A percentile compares a stretch with the other conserved stretches of the same genome.
Conservation (phyloP, 2,113 vertebrate species). For the Syngnathus floridae region DNA sequence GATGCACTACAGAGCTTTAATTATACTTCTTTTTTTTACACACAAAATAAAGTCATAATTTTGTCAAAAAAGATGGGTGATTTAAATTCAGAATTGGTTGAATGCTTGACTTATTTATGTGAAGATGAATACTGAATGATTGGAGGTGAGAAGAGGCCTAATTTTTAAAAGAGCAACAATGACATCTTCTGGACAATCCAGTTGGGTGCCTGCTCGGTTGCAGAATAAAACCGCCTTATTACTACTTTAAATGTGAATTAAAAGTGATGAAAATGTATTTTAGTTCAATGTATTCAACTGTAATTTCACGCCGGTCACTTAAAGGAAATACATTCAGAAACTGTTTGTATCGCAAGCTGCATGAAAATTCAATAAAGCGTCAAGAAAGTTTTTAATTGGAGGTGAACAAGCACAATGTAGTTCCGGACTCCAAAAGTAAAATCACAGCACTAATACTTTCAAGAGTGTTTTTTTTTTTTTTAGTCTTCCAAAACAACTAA, state of each 20-base stretch:
- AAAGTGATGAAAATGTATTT: background rate
- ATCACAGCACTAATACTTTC: conserved; percentile 2
- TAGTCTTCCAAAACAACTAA: conserved; percentile 35
- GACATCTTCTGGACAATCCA: conserved; percentile 50
- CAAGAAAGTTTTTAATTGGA: conserved; percentile 31
- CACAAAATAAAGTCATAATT: background rate
- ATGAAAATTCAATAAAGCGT: conserved; percentile 35
- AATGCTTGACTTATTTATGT: background rate
- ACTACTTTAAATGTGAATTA: background rate
- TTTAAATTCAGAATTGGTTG: background rate
- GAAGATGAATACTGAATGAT: background rate
- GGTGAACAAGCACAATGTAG: conserved; percentile 29
- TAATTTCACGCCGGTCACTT: conserved; percentile 29
- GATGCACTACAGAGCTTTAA: background rate
- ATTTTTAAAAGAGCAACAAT: conserved; percentile 32
- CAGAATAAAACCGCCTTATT: background rate
- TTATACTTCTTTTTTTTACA: background rate
- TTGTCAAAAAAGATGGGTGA: background rate
- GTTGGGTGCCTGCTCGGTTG: background rate
- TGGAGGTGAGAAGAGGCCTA: background rate
- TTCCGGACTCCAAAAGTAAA: conserved; percentile 15
- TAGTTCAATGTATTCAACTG: background rate
- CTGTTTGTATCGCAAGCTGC: conserved; percentile 23
- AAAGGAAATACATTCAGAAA: conserved; percentile 30
- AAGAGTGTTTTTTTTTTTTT: too few relatives aligned